Conservation (phyloP, 1,140 invertebrate genomes). For the Hycleus cichorii region DNA sequence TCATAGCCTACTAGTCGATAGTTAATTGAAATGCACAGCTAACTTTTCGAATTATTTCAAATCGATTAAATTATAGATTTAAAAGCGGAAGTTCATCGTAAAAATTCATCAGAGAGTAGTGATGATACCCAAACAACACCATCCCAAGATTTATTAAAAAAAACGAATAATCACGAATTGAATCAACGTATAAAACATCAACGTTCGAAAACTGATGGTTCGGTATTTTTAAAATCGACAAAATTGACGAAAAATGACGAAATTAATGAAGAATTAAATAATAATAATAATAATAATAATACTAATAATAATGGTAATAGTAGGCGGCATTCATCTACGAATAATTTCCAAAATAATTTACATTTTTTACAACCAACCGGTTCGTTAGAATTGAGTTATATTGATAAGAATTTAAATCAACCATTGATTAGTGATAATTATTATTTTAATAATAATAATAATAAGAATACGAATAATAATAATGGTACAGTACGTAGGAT, state of each 20-base stretch:
- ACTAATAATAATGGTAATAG: too few relatives aligned
- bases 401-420: constrained; percentile 39
- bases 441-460: constrained; percentile 30
- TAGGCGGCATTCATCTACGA: constrained; percentile 21
- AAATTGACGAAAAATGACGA: background rate
- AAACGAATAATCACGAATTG: constrained; percentile 11
- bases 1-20: too few relatives aligned
- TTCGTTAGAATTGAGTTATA: constrained; percentile 30
- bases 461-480: too few relatives aligned
- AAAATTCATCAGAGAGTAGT: constrained; percentile 82
- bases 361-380: constrained; percentile 43
- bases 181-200: constrained; percentile 7
- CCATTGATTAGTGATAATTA: constrained; percentile 33
- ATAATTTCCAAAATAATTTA: constrained; percentile 51
- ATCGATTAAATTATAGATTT: constrained; percentile 51
- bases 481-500: constrained; percentile 46
- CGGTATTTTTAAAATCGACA: background rate
- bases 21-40: too few relatives aligned
- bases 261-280: too few relatives aligned
- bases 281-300: too few relatives aligned
- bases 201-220: constrained; percentile 22
- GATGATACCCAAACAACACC: constrained; percentile 40
- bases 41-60: background rate
- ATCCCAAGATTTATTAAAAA: background rate
- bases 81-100: constrained; percentile 86